phyloP scores from a whole-genome alignment of 2,888 invertebrate species.

The Tribolium freemani region DNA sequence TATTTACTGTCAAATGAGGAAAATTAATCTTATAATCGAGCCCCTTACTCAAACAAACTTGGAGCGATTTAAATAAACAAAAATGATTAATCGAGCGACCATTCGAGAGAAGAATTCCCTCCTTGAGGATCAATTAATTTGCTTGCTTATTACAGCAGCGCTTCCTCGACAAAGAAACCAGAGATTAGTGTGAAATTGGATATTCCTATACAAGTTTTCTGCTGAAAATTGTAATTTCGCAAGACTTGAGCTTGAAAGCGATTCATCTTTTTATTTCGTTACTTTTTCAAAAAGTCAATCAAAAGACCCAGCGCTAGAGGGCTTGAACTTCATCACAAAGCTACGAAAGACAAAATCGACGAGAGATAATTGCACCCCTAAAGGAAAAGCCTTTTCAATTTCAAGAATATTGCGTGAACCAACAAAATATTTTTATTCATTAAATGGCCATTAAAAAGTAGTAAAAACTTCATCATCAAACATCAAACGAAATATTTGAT shows the following conservation, averaged over 20 bases:
- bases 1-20: constrained; percentile 31
- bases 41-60: constrained; percentile 4
- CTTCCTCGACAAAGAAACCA: neutral
- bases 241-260: neutral
- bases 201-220: neutral
- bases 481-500: too few species aligned
- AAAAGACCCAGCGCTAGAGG: neutral
- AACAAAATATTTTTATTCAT: neutral
- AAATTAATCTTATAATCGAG: constrained; percentile 28
- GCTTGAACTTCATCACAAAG: neutral
- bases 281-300: neutral
- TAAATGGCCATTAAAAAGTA: too few species aligned
- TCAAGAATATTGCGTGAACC: neutral
- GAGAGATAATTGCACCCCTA: neutral
- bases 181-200: constrained; percentile 11
- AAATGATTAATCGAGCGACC: constrained; percentile 12
- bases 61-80: constrained; percentile 10
- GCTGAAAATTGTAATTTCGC: neutral
- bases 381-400: neutral
- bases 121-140: neutral
- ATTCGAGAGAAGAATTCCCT: neutral
- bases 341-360: neutral
- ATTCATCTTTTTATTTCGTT: neutral
- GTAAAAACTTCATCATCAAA: too few species aligned
- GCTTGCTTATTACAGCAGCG: neutral